Percentiles rank a stretch among this genome's conserved stretches.
phyloP scores from a whole-genome alignment of 2,797 vertebrate species.

The Sebastes paucispinis region DNA sequence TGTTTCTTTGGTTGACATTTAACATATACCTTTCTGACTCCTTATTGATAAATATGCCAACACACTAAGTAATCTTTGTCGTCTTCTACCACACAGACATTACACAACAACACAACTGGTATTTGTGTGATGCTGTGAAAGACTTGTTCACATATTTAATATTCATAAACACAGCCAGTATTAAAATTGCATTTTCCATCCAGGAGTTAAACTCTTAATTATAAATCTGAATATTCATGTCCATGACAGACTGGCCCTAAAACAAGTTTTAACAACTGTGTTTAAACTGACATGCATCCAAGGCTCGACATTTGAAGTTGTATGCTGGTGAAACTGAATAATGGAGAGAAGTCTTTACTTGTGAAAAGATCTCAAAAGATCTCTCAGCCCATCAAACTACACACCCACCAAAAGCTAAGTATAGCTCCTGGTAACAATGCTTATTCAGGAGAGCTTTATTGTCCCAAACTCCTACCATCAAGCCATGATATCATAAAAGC shows the following conservation, averaged over 20 bases:
- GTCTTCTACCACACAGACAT: background rate
- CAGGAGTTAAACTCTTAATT: background rate
- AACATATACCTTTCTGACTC: background rate
- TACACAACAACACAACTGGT: background rate
- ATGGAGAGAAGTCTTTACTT: background rate
- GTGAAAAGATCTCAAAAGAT: background rate
- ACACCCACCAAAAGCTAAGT: background rate
- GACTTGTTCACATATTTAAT: background rate
- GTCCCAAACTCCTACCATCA: background rate
- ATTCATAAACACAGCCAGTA: background rate
- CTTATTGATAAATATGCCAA: constrained; percentile 1
- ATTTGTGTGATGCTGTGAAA: background rate
- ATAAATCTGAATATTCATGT: background rate
- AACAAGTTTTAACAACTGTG: background rate
- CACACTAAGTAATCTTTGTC: background rate
- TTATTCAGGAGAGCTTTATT: background rate
- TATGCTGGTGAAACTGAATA: background rate
- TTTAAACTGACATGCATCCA: background rate
- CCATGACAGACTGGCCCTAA: background rate
- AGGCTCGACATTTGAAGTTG: background rate
- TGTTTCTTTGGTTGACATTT: background rate
- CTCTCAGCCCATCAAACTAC: background rate
- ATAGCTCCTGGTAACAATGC: background rate
- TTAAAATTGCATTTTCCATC: background rate
- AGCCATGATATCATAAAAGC: background rate